Conservation (phyloP, 2,797 vertebrate species). For the Melopsittacus undulatus region DNA sequence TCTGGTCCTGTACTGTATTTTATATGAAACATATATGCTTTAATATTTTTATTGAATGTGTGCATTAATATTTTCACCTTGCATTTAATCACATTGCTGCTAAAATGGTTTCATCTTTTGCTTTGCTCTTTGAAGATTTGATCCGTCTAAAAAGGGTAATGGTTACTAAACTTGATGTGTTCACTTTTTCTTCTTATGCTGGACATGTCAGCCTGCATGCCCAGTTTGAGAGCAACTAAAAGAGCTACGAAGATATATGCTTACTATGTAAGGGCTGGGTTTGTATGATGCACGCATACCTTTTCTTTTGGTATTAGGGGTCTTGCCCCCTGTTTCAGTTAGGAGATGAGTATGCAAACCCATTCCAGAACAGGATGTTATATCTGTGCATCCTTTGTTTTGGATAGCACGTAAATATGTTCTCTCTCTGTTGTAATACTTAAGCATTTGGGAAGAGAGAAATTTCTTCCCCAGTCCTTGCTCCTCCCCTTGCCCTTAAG, state of each 20-base stretch:
- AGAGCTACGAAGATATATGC: background rate
- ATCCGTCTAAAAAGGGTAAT: conserved; percentile 70
- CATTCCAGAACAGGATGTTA: background rate
- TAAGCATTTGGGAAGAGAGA: background rate
- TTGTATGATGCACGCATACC: background rate
- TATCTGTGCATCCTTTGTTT: background rate
- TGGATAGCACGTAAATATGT: background rate
- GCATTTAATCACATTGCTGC: conserved; percentile 90
- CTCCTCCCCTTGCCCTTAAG: background rate
- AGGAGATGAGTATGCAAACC: background rate
- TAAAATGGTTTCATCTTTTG: conserved; percentile 79
- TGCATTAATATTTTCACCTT: conserved; percentile 88
- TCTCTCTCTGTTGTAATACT: conserved; percentile 8
- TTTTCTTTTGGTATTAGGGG: background rate
- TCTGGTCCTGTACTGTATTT: conserved; percentile 93
- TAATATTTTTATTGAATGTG: conserved; percentile 76
- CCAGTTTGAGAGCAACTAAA: background rate
- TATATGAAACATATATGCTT: conserved; percentile 90
- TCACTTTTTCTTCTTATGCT: conserved; percentile 58
- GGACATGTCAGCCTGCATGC: conserved; percentile 8
- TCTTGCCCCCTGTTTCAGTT: background rate
- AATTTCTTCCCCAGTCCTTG: background rate
- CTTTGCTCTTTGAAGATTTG: conserved; percentile 68
- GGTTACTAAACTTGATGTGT: background rate
- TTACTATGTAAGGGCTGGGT: background rate